phyloP scores from a whole-genome alignment of 2,113 vertebrate species.

The Eonycteris spelaea region DNA sequence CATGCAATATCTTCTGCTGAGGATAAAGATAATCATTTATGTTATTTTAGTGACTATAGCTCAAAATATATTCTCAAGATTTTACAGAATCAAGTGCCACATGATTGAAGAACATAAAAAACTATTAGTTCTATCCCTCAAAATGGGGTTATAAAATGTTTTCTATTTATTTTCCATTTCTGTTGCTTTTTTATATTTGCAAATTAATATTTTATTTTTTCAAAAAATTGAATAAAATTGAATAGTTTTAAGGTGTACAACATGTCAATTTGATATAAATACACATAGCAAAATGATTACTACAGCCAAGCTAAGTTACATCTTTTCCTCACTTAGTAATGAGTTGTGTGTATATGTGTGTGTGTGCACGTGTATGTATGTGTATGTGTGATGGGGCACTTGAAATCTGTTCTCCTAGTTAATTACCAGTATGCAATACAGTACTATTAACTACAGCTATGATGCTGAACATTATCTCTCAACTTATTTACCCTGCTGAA shows the following conservation, averaged over 20 bases:
- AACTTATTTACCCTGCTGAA: too few relatives aligned
- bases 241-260: background rate
- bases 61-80: background rate
- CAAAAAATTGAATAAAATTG: background rate
- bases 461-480: too few relatives aligned
- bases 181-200: background rate
- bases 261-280: background rate
- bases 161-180: background rate
- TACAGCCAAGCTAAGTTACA: background rate
- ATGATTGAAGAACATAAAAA: background rate
- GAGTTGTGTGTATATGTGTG: too few relatives aligned
- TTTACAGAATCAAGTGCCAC: background rate
- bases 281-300: background rate
- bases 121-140: background rate
- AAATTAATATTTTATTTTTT: background rate
- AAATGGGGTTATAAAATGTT: background rate
- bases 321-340: background rate
- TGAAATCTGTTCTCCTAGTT: too few relatives aligned
- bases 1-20: background rate
- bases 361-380: too few relatives aligned
- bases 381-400: too few relatives aligned
- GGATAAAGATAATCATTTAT: background rate
- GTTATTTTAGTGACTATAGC: background rate
- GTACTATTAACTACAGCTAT: too few relatives aligned
- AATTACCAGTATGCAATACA: too few relatives aligned